A percentile compares a stretch with the other conserved stretches of the same genome.
Conservation (phyloP, 2,797 vertebrate species). For the Phrynocephalus vlangalii region DNA sequence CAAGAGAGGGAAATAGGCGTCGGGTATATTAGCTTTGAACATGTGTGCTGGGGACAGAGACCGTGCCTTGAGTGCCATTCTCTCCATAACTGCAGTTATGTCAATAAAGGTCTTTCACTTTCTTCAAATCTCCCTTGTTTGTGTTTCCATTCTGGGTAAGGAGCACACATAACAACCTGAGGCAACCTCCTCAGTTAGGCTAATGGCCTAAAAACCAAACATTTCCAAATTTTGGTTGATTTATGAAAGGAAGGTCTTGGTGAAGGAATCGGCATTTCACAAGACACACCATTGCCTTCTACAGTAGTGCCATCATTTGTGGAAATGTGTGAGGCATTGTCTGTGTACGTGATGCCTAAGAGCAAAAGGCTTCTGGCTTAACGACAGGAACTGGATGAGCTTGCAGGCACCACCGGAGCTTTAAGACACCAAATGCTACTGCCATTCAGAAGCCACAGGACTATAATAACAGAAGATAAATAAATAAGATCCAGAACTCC, state of each 20-base stretch:
- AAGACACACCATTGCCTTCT: not conserved
- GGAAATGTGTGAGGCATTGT: not conserved
- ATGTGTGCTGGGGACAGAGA: too few relatives aligned
- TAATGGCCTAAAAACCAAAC: too few relatives aligned
- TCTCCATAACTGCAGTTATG: too few relatives aligned
- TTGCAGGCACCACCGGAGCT: not conserved
- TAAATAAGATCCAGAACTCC: not conserved
- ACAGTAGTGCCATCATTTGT: not conserved
- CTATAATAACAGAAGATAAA: not conserved
- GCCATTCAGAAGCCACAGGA: not conserved
- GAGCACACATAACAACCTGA: too few relatives aligned
- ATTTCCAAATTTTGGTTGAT: too few relatives aligned
- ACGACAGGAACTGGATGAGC: not conserved
- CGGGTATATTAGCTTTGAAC: too few relatives aligned
- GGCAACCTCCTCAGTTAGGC: too few relatives aligned
- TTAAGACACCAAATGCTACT: not conserved
- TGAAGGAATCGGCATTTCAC: not conserved
- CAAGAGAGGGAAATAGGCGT: too few relatives aligned
- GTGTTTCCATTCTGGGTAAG: too few relatives aligned
- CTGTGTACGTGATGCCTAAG: not conserved
- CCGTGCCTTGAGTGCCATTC: too few relatives aligned
- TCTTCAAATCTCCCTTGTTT: too few relatives aligned
- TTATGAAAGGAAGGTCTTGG: not conserved
- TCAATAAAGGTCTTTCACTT: too few relatives aligned
- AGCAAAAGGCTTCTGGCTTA: not conserved